A percentile compares a stretch with the other conserved stretches of the same genome.
These are phyloP conservation scores for Amphiprion percula DNA, from an alignment of 2,113 vertebrate species.

Conservation along the genomic window DNA sequence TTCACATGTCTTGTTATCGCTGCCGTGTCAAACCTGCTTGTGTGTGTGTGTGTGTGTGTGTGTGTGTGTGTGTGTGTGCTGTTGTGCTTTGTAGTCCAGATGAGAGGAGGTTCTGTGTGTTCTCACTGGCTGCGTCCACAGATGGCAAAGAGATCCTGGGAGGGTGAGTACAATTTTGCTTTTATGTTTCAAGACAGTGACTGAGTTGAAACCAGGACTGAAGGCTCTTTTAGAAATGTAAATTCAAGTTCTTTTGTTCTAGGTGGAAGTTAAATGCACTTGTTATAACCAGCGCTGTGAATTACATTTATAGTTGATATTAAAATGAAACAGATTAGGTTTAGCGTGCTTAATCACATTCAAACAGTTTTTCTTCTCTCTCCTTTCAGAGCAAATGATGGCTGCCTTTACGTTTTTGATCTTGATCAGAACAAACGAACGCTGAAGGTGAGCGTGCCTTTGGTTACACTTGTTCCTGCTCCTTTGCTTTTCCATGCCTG, in stretches of 20 bases:
- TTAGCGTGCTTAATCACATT: no score
- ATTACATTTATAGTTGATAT: no score
- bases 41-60: constrained; percentile 34
- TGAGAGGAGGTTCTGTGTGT: constrained; percentile 93
- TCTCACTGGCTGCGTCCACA: constrained; percentile 91
- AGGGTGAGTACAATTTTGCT: constrained; percentile 84
- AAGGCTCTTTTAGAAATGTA: constrained; percentile 14
- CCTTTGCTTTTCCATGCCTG: background rate
- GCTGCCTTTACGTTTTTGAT: constrained; percentile 93
- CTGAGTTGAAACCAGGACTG: constrained; percentile 8
- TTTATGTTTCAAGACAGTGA: constrained; percentile 33
- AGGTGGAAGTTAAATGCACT: background rate
- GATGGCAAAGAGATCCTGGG: constrained; percentile 93
- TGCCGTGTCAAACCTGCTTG: constrained; percentile 34
- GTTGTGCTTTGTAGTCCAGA: constrained; percentile 86
- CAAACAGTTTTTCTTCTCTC: constrained; percentile 10
- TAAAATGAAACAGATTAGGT: no score
- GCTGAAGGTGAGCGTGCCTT: constrained; percentile 86
- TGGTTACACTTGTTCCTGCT: background rate
- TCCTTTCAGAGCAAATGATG: constrained; percentile 89
- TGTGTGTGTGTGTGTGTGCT: constrained; percentile 33
- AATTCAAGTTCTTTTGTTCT: constrained; percentile 5
- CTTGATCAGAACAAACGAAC: constrained; percentile 92
- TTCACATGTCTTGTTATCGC: constrained; percentile 7
- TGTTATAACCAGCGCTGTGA: background rate